Evolutionary conservation across 2,888 invertebrate genomes (phyloP).

Genomic region (Napeogenes sylphis): DNA sequence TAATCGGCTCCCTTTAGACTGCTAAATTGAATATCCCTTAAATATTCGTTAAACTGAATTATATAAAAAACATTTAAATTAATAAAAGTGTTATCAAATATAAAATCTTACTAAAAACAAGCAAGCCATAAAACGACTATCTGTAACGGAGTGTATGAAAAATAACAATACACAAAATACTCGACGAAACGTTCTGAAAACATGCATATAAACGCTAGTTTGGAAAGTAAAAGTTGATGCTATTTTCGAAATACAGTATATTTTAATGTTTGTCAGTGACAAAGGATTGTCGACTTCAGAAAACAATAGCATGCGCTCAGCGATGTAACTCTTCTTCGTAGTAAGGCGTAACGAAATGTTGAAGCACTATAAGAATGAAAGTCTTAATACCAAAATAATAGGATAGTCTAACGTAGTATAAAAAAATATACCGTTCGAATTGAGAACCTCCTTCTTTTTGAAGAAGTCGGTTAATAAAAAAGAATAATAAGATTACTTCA

Average conservation of each 20-base stretch:
- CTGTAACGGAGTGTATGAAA: neutral
- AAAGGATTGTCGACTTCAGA: conserved; percentile 13
- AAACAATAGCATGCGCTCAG: conserved; percentile 13
- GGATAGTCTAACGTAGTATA: too few species aligned
- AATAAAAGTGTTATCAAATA: too few species aligned
- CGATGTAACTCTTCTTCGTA: conserved; percentile 11
- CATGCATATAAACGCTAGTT: conserved; percentile 4
- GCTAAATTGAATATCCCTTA: conserved; percentile 4
- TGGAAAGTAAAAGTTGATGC: conserved; percentile 10
- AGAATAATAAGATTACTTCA: too few species aligned
- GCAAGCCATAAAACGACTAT: too few species aligned
- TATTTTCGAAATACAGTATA: conserved; percentile 24
- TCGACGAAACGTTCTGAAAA: neutral
- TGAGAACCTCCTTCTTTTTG: too few species aligned
- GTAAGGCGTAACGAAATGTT: conserved; percentile 8
- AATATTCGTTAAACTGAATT: neutral
- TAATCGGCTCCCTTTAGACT: conserved; percentile 20
- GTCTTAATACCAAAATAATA: neutral
- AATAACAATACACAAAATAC: neutral
- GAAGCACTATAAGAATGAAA: neutral
- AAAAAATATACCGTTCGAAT: too few species aligned
- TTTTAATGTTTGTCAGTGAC: conserved; percentile 32
- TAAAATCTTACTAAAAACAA: too few species aligned
- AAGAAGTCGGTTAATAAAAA: too few species aligned
- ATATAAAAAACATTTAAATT: too few species aligned